Percentiles rank a stretch among this genome's conserved stretches.
Evolutionary conservation across 2,888 invertebrate species (phyloP).

Genomic region (Mythimna pallens): DNA sequence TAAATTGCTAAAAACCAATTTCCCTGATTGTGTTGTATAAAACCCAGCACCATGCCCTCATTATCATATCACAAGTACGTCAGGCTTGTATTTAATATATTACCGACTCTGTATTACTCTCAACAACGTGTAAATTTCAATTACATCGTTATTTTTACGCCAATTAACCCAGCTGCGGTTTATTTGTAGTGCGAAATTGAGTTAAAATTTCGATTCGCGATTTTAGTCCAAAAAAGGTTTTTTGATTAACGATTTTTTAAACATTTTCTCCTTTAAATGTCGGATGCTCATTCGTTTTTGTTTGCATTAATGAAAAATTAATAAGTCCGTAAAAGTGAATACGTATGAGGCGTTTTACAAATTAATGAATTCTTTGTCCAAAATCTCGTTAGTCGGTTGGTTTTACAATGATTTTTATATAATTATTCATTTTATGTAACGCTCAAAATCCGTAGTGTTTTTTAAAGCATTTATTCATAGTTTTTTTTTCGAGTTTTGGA

Average conservation of each 20-base stretch:
- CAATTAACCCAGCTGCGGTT: slow-evolving; percentile 83
- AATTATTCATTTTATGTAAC: background rate
- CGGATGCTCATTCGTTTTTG: slow-evolving; percentile 14
- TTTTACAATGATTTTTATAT: slow-evolving; percentile 13
- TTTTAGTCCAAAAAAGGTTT: slow-evolving; percentile 56
- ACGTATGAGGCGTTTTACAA: slow-evolving; percentile 15
- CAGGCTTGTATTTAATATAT: slow-evolving; percentile 40
- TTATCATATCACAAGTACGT: slow-evolving; percentile 35
- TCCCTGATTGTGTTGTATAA: background rate
- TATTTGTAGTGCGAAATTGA: slow-evolving; percentile 72
- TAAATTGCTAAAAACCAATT: background rate
- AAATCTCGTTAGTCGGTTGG: background rate
- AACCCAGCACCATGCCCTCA: slow-evolving; percentile 15
- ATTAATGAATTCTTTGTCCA: slow-evolving; percentile 17
- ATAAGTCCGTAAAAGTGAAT: slow-evolving; percentile 17
- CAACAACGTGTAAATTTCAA: slow-evolving; percentile 77
- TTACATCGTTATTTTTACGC: slow-evolving; percentile 89
- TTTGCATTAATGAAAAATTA: slow-evolving; percentile 34
- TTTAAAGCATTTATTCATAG: background rate
- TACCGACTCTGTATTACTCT: slow-evolving; percentile 56
- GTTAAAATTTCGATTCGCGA: slow-evolving; percentile 71
- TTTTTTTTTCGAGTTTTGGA: no score
- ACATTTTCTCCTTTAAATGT: slow-evolving; percentile 32
- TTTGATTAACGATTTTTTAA: slow-evolving; percentile 54
- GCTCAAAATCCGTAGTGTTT: background rate